Evolutionary conservation across 2,797 vertebrate species (phyloP).

Genomic region (Holocentrus rufus): DNA sequence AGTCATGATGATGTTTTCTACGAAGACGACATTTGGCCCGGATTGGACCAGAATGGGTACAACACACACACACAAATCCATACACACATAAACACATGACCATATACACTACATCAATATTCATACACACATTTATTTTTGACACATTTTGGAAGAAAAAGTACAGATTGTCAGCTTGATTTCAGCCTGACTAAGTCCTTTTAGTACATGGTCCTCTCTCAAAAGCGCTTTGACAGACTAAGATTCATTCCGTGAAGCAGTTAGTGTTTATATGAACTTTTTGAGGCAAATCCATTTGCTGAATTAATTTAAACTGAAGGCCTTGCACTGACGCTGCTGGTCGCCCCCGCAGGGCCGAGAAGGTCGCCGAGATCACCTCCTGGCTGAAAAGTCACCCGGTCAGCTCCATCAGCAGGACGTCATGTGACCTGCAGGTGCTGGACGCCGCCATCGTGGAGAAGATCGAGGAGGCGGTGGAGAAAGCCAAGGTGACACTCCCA

Average conservation of each 20-base stretch:
- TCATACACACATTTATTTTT: background rate
- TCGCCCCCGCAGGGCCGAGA: constrained; percentile 85
- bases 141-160: background rate
- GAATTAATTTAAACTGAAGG: too few species aligned
- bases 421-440: constrained; percentile 96
- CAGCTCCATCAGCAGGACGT: constrained; percentile 89
- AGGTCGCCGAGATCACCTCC: constrained; percentile 91
- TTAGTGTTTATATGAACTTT: background rate
- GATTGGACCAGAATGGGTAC: constrained; percentile 92
- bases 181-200: background rate
- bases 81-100: background rate
- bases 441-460: constrained; percentile 92
- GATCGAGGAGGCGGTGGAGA: constrained; percentile 95
- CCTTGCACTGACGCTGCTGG: background rate
- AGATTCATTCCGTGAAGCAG: too few species aligned
- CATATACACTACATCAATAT: background rate
- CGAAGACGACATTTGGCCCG: constrained; percentile 97
- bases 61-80: background rate
- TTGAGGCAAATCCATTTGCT: too few species aligned
- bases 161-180: too few species aligned
- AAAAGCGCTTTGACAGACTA: too few species aligned
- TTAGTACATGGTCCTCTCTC: background rate
- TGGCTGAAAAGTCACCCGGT: constrained; percentile 96
- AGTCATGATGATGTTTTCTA: constrained; percentile 96
- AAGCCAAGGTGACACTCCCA: constrained; percentile 84